phyloP scores from a whole-genome alignment of 1,140 invertebrate species.

The Monomorium pharaonis region DNA sequence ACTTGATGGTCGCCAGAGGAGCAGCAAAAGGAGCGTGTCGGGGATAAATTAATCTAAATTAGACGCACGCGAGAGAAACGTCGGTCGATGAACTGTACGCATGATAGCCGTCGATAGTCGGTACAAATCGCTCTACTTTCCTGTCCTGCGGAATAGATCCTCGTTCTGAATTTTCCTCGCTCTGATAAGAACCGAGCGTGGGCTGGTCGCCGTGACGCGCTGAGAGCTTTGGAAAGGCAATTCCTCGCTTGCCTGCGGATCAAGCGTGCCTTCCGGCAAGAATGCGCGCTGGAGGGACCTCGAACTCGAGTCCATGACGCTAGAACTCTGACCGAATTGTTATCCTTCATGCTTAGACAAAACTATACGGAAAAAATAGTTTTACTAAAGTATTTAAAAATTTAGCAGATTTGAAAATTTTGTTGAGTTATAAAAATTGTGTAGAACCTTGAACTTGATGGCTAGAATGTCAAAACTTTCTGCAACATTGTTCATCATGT shows the following conservation, averaged over 20 bases:
- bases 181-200: not conserved
- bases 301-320: not conserved
- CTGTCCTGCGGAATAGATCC: not conserved
- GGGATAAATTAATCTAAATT: conserved; percentile 27
- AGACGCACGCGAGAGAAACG: conserved; percentile 10
- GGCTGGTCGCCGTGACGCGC: not conserved
- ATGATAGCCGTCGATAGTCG: not conserved
- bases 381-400: no score
- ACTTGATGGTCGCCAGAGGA: not conserved
- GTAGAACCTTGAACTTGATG: no score
- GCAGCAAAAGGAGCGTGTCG: not conserved
- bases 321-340: not conserved
- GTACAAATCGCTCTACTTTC: conserved; percentile 4
- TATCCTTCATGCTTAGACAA: not conserved
- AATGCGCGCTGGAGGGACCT: not conserved
- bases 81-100: not conserved
- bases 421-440: no score
- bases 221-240: conserved; percentile 67
- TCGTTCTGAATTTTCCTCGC: not conserved
- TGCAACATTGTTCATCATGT: no score
- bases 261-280: conserved; percentile 79
- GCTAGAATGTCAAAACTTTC: no score
- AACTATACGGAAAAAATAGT: not conserved
- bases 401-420: no score
- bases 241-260: conserved; percentile 75